phyloP scores from a whole-genome alignment of 2,797 vertebrate species.

The Parambassis ranga region DNA sequence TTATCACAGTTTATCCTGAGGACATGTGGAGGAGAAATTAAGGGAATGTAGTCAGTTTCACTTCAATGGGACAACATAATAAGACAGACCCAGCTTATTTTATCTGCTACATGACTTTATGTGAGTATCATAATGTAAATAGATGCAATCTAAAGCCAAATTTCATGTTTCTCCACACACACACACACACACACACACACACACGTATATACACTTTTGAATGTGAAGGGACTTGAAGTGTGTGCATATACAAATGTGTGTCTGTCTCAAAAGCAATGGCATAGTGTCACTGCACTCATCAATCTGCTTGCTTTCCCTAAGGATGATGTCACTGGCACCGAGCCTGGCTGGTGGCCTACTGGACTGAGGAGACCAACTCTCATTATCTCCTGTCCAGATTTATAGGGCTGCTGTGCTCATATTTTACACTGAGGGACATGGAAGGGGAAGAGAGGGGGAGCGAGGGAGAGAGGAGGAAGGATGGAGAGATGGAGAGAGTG shows the following conservation, averaged over 20 bases:
- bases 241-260: neutral
- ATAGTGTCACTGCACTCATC: constrained; percentile 54
- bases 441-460: constrained; percentile 19
- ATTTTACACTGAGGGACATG: constrained; percentile 57
- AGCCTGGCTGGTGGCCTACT: constrained; percentile 55
- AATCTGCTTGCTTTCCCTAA: constrained; percentile 52
- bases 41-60: neutral
- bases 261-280: constrained; percentile 32
- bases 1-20: too few relatives aligned
- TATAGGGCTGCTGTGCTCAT: constrained; percentile 58
- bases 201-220: too few relatives aligned
- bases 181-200: neutral
- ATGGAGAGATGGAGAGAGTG: constrained; percentile 35
- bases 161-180: too few relatives aligned
- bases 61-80: neutral
- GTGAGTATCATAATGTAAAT: too few relatives aligned
- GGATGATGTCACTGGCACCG: constrained; percentile 71
- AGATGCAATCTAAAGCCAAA: too few relatives aligned
- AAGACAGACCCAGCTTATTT: too few relatives aligned
- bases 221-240: too few relatives aligned
- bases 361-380: constrained; percentile 63
- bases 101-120: too few relatives aligned
- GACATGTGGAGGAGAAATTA: too few relatives aligned
- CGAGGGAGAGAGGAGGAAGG: constrained; percentile 7
- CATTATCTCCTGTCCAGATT: constrained; percentile 72